A percentile compares a stretch with the other conserved stretches of the same genome.
phyloP scores from a whole-genome alignment of 2,888 invertebrate species.

The Podotricha telesiphe region DNA sequence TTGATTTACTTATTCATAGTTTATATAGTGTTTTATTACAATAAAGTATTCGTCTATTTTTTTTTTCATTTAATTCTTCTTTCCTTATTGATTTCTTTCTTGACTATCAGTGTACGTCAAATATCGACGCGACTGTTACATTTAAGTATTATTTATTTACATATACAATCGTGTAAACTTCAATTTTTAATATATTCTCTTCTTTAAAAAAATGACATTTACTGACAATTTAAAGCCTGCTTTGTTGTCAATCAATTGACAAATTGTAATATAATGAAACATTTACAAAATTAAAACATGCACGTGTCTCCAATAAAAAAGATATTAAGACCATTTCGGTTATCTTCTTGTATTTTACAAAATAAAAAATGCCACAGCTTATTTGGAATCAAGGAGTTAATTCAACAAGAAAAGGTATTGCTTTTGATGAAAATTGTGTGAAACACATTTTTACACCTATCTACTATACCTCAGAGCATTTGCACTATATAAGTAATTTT shows the following conservation, averaged over 20 bases:
- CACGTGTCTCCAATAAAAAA: not conserved
- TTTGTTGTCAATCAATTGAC: not conserved
- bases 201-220: not conserved
- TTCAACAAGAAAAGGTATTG: constrained; percentile 65
- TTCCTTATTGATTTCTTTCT: no score
- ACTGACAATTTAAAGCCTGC: not conserved
- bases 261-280: not conserved
- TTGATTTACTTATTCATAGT: no score
- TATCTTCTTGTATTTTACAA: constrained; percentile 32
- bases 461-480: no score
- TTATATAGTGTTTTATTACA: no score
- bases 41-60: no score
- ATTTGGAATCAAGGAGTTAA: constrained; percentile 66
- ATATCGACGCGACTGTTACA: no score
- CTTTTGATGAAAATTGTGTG: not conserved
- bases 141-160: no score
- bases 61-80: no score
- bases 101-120: no score
- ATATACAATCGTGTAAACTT: not conserved
- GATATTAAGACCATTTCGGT: not conserved
- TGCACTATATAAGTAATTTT: no score
- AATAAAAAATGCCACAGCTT: constrained; percentile 62
- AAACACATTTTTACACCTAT: no score
- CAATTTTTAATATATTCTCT: not conserved
- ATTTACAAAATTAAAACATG: constrained; percentile 12